Percentiles rank a stretch among this genome's conserved stretches.
phyloP scores from a whole-genome alignment of 2,797 vertebrate species.

The Ambastaia sidthimunki region DNA sequence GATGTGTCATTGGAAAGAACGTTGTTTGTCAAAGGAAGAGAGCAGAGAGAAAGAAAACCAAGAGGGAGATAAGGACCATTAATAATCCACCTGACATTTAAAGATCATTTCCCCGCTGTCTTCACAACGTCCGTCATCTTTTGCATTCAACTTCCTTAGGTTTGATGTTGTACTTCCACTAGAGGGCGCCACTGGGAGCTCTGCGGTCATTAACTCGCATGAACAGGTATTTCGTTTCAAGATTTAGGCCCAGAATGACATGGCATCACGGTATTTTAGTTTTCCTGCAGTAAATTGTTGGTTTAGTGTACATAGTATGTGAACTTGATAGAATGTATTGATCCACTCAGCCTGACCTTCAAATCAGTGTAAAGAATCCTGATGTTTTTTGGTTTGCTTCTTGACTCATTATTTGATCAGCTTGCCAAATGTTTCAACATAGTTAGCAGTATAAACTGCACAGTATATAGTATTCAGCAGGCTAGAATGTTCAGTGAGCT shows the following conservation, averaged over 20 bases:
- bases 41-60: slow-evolving; percentile 46
- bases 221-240: not conserved
- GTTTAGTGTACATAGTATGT: not conserved
- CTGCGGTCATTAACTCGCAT: not conserved
- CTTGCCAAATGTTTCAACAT: no score
- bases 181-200: slow-evolving; percentile 46
- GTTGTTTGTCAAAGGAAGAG: slow-evolving; percentile 57
- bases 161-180: slow-evolving; percentile 41
- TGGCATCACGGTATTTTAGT: not conserved
- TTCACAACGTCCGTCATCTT: slow-evolving; percentile 43
- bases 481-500: no score
- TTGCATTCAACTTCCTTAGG: slow-evolving; percentile 36
- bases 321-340: not conserved
- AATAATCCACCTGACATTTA: slow-evolving; percentile 57
- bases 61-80: slow-evolving; percentile 48
- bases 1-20: slow-evolving; percentile 52
- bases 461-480: no score
- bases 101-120: slow-evolving; percentile 14
- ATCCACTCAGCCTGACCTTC: no score
- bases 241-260: not conserved
- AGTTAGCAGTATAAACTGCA: no score
- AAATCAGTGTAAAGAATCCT: no score
- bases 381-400: no score
- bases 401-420: no score
- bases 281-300: not conserved